Evolutionary conservation across 2,888 invertebrate genomes (phyloP), one percentile per base, ranked within the genome.

Genomic region (Chymomyza procnemis): DNA sequence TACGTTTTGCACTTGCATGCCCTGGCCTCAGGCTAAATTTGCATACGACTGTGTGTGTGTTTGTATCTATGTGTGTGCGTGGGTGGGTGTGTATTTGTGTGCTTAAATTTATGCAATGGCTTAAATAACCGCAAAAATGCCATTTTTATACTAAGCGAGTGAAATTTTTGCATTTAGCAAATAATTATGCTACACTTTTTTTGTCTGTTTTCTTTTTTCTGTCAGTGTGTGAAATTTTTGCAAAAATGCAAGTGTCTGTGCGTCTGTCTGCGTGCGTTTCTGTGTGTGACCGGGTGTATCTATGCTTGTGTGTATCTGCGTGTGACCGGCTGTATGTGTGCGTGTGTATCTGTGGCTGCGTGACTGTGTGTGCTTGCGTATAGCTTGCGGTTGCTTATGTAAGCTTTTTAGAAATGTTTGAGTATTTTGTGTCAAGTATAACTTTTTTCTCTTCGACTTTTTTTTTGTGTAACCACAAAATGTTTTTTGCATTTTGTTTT

Each of bases 61-160:
- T 80, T 85, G 85, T 83, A 81, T 70, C 67, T 22, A 50, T 56
- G 55, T 55, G 57, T 46, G 62, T 61, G 61, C 26, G 59, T 47
- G 66, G 34, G 52, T 61, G 61, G 34, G 59, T 47, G 66, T 46
- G 52, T 59, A 76, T 50, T 48, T 63, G 60, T 48, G 68, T 34
- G 60, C 46, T 73, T 61, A 87, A 85, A 83, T 87, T 87, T 87
- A 83, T 83, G 87, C 82, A 87, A 87, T 80, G 69, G 87, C 75
- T 87, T 82, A 87, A 82, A 85, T 76, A 85, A 82, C 85, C 83
- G 85, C 78, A 82, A 87, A 82, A 82, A 85, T 82, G 78, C 61
- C 83, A 82, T 75, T 80, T 50, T 87, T 82, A 71, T 78, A 66
- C 71, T 67, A 73, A 82, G 87, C 75, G 85, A 75, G 80, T 82